phyloP scores from a whole-genome alignment of 2,888 invertebrate genomes.

The Halictus ligatus region DNA sequence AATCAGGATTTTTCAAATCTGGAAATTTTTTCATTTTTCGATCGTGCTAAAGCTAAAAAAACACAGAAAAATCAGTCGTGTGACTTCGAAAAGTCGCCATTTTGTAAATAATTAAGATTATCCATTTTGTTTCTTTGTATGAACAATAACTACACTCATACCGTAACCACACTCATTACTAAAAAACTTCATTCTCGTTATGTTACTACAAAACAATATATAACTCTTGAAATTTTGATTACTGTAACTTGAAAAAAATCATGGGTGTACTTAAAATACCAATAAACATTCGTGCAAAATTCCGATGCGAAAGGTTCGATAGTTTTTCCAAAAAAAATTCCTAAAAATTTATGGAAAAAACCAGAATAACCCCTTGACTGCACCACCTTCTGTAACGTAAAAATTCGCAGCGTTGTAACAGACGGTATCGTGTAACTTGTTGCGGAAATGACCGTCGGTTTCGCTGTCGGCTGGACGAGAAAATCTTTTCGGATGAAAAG shows the following conservation, averaged over 20 bases:
- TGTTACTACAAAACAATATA: too few species aligned
- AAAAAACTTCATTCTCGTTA: neutral
- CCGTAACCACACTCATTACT: too few species aligned
- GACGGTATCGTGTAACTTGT: neutral
- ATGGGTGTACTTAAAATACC: neutral
- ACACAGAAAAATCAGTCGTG: too few species aligned
- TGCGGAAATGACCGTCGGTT: slow-evolving; percentile 39
- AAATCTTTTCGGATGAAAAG: slow-evolving; percentile 40
- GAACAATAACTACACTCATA: neutral
- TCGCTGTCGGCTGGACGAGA: slow-evolving; percentile 22
- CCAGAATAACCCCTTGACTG: neutral
- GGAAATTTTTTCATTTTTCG: too few species aligned
- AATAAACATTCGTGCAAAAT: neutral
- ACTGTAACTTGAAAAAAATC: neutral
- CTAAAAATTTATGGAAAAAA: neutral
- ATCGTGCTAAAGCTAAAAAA: too few species aligned
- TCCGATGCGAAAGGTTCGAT: neutral
- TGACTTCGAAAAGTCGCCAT: neutral
- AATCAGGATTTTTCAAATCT: too few species aligned
- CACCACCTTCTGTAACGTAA: neutral
- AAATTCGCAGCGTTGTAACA: neutral
- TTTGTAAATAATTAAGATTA: neutral
- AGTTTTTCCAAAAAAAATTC: neutral
- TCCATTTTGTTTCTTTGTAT: too few species aligned
- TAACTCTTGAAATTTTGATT: neutral